Base-by-base conservation (phyloP, 2,113 vertebrate species). In the Macroglossus sobrinus region DNA sequence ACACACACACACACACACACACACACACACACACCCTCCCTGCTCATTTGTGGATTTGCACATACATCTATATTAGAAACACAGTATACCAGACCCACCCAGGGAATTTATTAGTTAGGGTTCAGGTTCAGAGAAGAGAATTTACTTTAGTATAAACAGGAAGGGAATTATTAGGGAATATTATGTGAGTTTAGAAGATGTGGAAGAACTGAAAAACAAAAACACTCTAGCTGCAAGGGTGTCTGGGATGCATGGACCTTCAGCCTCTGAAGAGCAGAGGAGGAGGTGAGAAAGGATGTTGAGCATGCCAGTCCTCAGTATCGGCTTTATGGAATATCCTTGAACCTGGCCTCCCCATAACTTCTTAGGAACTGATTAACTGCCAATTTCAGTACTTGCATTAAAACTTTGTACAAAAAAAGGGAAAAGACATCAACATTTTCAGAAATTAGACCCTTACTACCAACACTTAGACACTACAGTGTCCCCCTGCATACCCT, bases 311-410 rank as follows among this genome's bases (percentile, higher is more conserved):
- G 66, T 63, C 59, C 63, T 82, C 50, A 72, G 61, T 33, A 16
- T 40, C 71, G 50, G 28, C n/a, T 53, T 30, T 21, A 74, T 55
- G 6, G 16, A 75, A 87, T n/a, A 64, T 8, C 24, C 53, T 50
- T 88, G 35, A 95, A 40, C 16, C 7, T n/a, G 10, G 35, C 47
- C 61, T 89, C 14, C 21, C 38, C 61, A 43, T 69, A 68, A 89
- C 63, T 71, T 76, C 78, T 93, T 61, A 92, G 89, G 55, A 94
- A 92, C n/a, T 55, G 8, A 4, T 81, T 92, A 57, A 85, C 57
- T 82, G 61, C n/a, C 63, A 82, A 19, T 47, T 87, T 81, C 12
- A 43, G 33, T 81, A 85, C 86, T 89, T 91, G 38, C 72, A 21
- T 81, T 74, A 82, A 94, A 89, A 72, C 3, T 85, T 47, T 59